These are phyloP conservation scores for Phenganax subtilis DNA, from an alignment of 92 coral and sea anemone species.

Conservation along the genomic window DNA sequence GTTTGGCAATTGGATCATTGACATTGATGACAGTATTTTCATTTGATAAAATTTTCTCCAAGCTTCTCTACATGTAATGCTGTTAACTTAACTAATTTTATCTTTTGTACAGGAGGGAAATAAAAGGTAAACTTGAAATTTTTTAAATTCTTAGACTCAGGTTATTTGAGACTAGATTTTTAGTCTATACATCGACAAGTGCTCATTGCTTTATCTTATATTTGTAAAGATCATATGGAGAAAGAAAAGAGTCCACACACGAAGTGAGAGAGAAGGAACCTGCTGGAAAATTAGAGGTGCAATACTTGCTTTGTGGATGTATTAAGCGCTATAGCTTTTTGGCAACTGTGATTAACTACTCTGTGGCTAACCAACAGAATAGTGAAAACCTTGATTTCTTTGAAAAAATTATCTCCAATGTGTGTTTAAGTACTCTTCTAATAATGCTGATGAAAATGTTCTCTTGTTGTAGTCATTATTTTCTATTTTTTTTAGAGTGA, in stretches of 20 bases:
- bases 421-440: no score
- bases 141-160: background rate
- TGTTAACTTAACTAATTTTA: no score
- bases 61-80: no score
- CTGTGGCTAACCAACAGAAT: no score
- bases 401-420: no score
- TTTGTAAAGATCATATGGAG: background rate
- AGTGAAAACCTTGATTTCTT: no score
- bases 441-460: no score
- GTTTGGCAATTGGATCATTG: no score
- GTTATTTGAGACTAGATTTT: no score
- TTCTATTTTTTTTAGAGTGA: background rate
- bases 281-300: conserved; percentile 14
- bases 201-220: background rate
- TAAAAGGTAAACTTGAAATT: background rate
- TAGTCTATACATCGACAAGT: background rate
- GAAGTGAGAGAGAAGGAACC: background rate
- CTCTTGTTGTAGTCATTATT: background rate
- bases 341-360: background rate
- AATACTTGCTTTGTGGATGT: no score
- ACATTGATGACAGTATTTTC: no score
- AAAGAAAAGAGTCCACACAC: conserved; percentile 2
- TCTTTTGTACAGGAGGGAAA: background rate
- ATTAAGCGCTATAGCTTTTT: background rate
- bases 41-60: no score